Evolutionary conservation across 2,113 vertebrate genomes (phyloP), one percentile per base, ranked within the genome.

Genomic region (Thalassoma bifasciatum): DNA sequence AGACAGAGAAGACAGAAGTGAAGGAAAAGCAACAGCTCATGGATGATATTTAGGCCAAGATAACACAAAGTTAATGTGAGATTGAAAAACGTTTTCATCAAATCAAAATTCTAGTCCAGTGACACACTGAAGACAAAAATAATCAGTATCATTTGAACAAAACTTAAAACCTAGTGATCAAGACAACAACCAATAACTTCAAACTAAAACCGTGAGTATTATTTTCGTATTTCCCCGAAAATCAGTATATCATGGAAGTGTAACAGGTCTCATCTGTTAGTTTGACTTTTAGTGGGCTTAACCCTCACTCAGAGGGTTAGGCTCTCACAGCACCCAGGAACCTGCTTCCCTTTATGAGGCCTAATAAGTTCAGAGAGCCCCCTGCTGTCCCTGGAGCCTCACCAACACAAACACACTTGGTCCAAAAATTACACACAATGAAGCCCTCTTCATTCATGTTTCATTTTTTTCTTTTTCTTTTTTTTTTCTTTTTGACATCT

Each of bases 261-360:
- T 10, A 57, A 24, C 26, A n/a, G 49, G 12, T 40, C 12, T 40
- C 50, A 51, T 36, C 24, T 56, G 37, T 24, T 19, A 2, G 1
- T 65, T n/a, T n/a, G n/a, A 50, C 0, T 2, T 36, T 44, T 21
- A 10, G 42, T 2, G 26, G 34, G 73, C 50, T 78, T 85, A 72
- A 86, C 85, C 85, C 61, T 42, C 16, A 21, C 68, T 63, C 75
- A 66, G 75, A 78, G 65, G 58, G 54, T 72, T n/a, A 26, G 52
- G 47, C 62, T 73, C 9, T 58, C 9, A 5, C 38, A 6, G 34
- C 64, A 40, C 60, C 70, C 78, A 51, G 54, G 63, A 65, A 73
- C 64, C 66, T 86, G 69, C 42, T 36, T 36, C 68, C 82, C 66
- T n/a, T n/a, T 85, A 81, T 75, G 75, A 76, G 65, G 82, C 84